phyloP scores from a whole-genome alignment of 2,797 vertebrate genomes.

The Euthynnus affinis region DNA sequence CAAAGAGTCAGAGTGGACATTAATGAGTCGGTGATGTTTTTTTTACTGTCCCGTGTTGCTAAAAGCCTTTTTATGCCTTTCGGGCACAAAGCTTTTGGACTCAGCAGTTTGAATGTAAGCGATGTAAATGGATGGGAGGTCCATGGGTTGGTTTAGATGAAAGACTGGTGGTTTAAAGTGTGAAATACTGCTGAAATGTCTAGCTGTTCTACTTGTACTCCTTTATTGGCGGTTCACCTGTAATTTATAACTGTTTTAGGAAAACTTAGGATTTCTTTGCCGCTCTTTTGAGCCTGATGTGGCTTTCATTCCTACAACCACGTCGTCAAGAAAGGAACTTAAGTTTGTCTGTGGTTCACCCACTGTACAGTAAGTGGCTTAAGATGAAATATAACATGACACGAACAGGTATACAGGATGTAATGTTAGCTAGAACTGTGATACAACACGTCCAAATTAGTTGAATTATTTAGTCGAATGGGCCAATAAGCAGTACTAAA shows the following conservation, averaged over 20 bases:
- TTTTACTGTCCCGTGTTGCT: conserved; percentile 21
- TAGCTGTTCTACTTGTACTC: neutral
- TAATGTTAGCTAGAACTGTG: neutral
- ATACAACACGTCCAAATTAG: neutral
- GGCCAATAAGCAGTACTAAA: too few relatives aligned
- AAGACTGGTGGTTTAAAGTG: neutral
- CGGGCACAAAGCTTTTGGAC: neutral
- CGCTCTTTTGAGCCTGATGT: neutral
- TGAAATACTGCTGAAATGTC: neutral
- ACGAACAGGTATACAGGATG: neutral
- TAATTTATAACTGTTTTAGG: neutral
- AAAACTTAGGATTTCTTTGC: neutral
- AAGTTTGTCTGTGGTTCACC: neutral
- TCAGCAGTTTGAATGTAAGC: conserved; percentile 25
- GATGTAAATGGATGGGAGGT: neutral
- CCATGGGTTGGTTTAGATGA: neutral
- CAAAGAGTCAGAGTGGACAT: conserved; percentile 15
- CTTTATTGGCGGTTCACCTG: neutral
- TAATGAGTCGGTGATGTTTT: conserved; percentile 49
- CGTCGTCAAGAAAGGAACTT: neutral
- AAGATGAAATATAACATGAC: neutral
- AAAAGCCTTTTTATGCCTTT: conserved; percentile 63
- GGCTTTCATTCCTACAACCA: neutral
- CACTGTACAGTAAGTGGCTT: neutral
- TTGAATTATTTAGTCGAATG: too few relatives aligned